phyloP scores from a whole-genome alignment of 2,113 vertebrate genomes.

The Coregonus clupeaformis region DNA sequence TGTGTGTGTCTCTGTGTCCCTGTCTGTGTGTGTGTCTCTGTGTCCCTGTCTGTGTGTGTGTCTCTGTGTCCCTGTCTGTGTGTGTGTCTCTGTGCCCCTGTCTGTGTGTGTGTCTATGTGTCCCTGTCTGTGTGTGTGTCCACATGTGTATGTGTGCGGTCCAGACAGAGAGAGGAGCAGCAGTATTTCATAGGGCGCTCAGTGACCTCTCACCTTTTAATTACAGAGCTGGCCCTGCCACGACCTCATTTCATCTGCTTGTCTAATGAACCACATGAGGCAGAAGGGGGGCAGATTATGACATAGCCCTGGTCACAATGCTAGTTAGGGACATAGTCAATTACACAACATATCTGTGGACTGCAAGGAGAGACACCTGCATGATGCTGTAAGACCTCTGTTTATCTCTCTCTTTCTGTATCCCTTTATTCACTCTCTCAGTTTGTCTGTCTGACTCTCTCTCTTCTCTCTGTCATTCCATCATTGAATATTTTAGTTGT shows the following conservation, averaged over 20 bases:
- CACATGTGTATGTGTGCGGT: background rate
- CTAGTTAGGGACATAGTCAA: conserved; percentile 36
- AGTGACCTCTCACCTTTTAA: conserved; percentile 60
- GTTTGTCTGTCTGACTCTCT: background rate
- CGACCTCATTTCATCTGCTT: conserved; percentile 58
- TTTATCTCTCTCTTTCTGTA: background rate
- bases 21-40: background rate
- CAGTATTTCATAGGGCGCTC: conserved; percentile 34
- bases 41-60: background rate
- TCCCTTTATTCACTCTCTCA: background rate
- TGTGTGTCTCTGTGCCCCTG: no score
- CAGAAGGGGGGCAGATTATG: conserved; percentile 38
- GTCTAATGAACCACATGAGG: conserved; percentile 50
- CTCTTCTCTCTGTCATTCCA: background rate
- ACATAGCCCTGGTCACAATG: conserved; percentile 46
- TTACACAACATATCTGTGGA: conserved; percentile 41
- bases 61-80: no score
- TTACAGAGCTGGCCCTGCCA: conserved; percentile 57
- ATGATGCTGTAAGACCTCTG: background rate
- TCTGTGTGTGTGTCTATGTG: no score
- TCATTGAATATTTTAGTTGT: background rate
- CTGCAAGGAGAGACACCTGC: conserved; percentile 13
- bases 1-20: no score
- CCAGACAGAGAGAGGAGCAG: background rate
- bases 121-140: background rate